These are phyloP conservation scores for Apaloderma vittatum DNA, from an alignment of 2,113 vertebrate genomes.

Conservation along the genomic window DNA sequence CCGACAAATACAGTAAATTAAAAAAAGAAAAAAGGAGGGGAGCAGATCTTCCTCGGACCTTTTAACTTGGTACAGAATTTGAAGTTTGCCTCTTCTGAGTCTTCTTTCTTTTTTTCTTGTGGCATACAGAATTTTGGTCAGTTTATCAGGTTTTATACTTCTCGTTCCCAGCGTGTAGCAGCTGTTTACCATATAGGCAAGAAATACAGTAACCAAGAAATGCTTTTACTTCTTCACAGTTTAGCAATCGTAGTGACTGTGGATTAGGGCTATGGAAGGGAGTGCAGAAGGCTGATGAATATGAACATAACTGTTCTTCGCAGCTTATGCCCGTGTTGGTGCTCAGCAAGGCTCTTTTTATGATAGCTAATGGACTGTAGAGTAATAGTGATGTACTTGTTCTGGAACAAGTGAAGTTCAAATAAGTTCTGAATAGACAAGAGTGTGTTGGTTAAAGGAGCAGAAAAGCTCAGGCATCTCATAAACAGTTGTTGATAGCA, in stretches of 20 bases:
- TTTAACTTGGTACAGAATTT: neutral
- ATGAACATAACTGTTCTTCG: neutral
- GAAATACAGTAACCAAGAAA: neutral
- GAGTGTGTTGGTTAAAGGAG: neutral
- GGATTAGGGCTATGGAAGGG: neutral
- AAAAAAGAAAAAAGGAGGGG: neutral
- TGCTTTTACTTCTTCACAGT: neutral
- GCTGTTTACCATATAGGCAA: neutral
- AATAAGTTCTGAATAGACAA: neutral
- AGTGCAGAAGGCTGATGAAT: neutral
- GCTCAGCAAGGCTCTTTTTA: neutral
- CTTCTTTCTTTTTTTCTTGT: neutral
- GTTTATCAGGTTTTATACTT: neutral
- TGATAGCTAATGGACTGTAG: neutral
- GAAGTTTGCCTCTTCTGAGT: neutral
- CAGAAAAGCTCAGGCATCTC: neutral
- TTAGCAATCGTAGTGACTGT: neutral
- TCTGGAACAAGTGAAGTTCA: neutral
- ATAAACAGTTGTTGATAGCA: neutral
- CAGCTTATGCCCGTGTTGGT: neutral
- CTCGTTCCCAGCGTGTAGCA: neutral
- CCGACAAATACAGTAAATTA: neutral
- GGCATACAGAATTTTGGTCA: neutral
- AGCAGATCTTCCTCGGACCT: neutral
- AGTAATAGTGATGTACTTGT: neutral